Conservation (phyloP, 2,797 vertebrate species). For the Pempheris klunzingeri region DNA sequence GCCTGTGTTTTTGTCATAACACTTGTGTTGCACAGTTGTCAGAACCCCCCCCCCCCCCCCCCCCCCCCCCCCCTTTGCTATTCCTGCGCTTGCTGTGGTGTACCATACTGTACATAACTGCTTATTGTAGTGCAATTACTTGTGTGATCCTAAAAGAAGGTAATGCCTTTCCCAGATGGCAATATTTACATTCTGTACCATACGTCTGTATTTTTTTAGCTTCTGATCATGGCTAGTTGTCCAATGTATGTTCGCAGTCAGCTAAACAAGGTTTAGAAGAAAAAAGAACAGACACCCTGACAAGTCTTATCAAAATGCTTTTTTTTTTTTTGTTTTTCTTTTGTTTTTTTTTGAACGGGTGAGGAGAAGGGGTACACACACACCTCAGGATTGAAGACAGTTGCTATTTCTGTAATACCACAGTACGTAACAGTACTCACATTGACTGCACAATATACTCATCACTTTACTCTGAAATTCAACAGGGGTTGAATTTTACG, state of each 20-base stretch:
- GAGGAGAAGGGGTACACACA: slow-evolving; percentile 79
- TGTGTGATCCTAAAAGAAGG: slow-evolving; percentile 84
- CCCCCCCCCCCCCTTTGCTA: slow-evolving; percentile 67
- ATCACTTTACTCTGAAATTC: slow-evolving; percentile 90
- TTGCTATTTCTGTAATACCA: slow-evolving; percentile 83
- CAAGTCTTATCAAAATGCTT: slow-evolving; percentile 76
- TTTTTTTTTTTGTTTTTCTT: slow-evolving; percentile 53
- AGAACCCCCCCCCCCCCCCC: slow-evolving; percentile 46
- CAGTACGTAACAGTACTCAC: slow-evolving; percentile 85
- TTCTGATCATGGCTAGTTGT: slow-evolving; percentile 82
- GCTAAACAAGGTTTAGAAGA: slow-evolving; percentile 77
- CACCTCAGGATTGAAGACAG: slow-evolving; percentile 90
- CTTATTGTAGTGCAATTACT: slow-evolving; percentile 89
- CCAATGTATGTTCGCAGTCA: slow-evolving; percentile 76
- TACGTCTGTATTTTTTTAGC: slow-evolving; percentile 85
- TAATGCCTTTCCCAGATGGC: slow-evolving; percentile 85
- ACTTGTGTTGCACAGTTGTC: slow-evolving; percentile 85
- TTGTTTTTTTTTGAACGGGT: slow-evolving; percentile 66
- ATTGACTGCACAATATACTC: slow-evolving; percentile 93
- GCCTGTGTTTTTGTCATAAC: slow-evolving; percentile 75
- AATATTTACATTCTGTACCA: slow-evolving; percentile 87
- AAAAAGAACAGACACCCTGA: slow-evolving; percentile 77
- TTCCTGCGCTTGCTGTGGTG: slow-evolving; percentile 87
- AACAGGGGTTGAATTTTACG: slow-evolving; percentile 87
- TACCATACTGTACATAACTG: slow-evolving; percentile 90